A percentile compares a stretch with the other conserved stretches of the same genome.
These are phyloP conservation scores for Rhynchonema sp. DNA, from an alignment of 2,888 invertebrate species.

Conservation along the genomic window DNA sequence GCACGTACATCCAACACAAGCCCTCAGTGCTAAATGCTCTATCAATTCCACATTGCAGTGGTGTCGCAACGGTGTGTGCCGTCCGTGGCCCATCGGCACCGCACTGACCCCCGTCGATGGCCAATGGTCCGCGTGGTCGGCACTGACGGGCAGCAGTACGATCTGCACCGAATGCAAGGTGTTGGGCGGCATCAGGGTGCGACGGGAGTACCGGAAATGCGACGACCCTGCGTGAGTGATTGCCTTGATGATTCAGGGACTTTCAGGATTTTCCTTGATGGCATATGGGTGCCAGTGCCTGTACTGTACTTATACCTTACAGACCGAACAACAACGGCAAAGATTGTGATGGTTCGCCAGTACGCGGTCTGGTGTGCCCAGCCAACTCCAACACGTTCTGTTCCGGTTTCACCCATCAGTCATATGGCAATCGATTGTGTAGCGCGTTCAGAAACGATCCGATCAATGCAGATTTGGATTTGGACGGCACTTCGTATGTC, in stretches of 20 bases:
- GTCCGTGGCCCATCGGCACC: slow-evolving; percentile 13
- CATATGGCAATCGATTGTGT: slow-evolving; percentile 21
- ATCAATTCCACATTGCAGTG: no score
- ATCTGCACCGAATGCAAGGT: slow-evolving; percentile 22
- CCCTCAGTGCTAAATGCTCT: no score
- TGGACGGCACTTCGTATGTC: slow-evolving; percentile 23
- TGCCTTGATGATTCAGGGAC: no score
- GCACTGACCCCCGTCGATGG: slow-evolving; percentile 15
- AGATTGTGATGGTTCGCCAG: slow-evolving; percentile 17
- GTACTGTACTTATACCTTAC: no score
- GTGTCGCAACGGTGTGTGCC: slow-evolving; percentile 23
- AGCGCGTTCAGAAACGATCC: slow-evolving; percentile 16
- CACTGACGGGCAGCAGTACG: slow-evolving; percentile 17
- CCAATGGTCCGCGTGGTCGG: slow-evolving; percentile 22
- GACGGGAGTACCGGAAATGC: slow-evolving; percentile 21
- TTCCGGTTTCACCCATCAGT: slow-evolving; percentile 2
- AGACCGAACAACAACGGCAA: slow-evolving; percentile 26
- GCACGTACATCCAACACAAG: no score
- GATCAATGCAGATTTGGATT: slow-evolving; percentile 19
- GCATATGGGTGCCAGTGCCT: no score
- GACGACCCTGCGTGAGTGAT: slow-evolving; percentile 22
- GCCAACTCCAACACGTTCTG: not conserved
- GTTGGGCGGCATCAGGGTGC: slow-evolving; percentile 17
- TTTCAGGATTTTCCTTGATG: no score
- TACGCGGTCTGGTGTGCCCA: slow-evolving; percentile 23